Evolutionary conservation across 2,113 vertebrate species (phyloP), one percentile per base, ranked within the genome.

Genomic region (Protobothrops mucrosquamatus): DNA sequence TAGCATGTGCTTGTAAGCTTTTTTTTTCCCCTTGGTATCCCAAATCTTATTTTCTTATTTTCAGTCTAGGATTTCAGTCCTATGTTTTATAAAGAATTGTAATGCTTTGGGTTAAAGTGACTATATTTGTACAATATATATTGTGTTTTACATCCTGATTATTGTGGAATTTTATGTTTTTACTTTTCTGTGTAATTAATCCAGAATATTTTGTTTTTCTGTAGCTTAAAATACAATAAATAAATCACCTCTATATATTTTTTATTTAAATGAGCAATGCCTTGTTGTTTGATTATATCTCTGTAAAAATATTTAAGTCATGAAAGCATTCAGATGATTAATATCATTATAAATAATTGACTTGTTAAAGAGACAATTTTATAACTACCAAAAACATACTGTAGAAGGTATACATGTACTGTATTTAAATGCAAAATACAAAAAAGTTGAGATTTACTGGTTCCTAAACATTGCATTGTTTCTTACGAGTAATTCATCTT

Each of bases 401-500:
- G n/a, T n/a, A 26, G 55, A 55, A 61, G 34, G 29, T 59, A 46
- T 26, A 51, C 0, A 0, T 86, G 23, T 64, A n/a, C 11, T 87
- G 14, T 56, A 46, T 46, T 55, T 89, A 89, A 89, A 61, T 61
- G 43, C 10, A 61, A 39, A 87, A 87, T 54, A 56, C 54, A 88
- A 88, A 56, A 54, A 39, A 5, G 14, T 18, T 56, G 24, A 39
- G 4, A 43, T 43, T 10, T 29, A 74, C 26, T 54, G 10, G 9
- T 15, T 81, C 52, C 24, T 46, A 48, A 81, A 26, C 4, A 85
- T 7, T 74, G 12, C 48, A 90, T 0, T 46, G 91, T 2, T 90
- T 93, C 5, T 26, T 15, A 52, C 81, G 74, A 18, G 7, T 92
- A 86, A 61, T 94, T 95, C n/a, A 46, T 87, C 22, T 92, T 92